Base-by-base conservation (phyloP, 2,888 invertebrate species). In the Diadegma fenestrale region DNA sequence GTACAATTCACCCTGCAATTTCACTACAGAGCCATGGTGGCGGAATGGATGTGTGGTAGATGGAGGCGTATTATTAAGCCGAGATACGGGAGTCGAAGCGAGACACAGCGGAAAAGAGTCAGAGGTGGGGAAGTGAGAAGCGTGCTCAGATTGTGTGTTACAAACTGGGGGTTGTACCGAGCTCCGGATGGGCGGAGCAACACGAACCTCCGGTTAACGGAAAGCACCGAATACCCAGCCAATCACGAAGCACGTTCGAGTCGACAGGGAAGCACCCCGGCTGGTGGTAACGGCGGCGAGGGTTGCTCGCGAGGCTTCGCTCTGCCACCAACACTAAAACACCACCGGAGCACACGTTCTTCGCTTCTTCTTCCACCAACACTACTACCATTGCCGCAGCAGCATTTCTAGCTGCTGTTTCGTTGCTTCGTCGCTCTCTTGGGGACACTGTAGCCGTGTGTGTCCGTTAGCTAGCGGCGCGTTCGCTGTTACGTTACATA, bases 21-120 rank as follows among this genome's bases (percentile, higher is more conserved):
- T 75, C 81, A 86, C 87, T 89, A 91, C 89, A 91, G 92, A 91
- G 89, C 90, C 92, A 93, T 92, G 92, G 92, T 92, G 91, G 90
- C 92, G 89, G 91, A 92, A 91, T 92, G 90, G 92, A 91, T 91
- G 58, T 58, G 58, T 58, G 82, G 89, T 92, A 91, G 92, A 92
- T 91, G 90, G 91, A 90, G 90, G 87, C 89, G 92, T 92, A 91
- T 92, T 93, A 93, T 93, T 93, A 92, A 91, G 90, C 88, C 79
- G 71, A 69, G 85, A 83, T 85, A 79, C 68, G 72, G 43, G 82
- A 80, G 80, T 58, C 73, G 58, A 71, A 86, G 84, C n/a, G 77
- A 84, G 80, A 82, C 54, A 80, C 26, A 69, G 78, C 30, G 30
- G 63, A 51, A 79, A 69, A 75, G 76, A 85, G 86, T 33, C 54